Evolutionary conservation across 2,113 vertebrate species (phyloP), one percentile per base, ranked within the genome.

Genomic region (Gadus chalcogrammus): DNA sequence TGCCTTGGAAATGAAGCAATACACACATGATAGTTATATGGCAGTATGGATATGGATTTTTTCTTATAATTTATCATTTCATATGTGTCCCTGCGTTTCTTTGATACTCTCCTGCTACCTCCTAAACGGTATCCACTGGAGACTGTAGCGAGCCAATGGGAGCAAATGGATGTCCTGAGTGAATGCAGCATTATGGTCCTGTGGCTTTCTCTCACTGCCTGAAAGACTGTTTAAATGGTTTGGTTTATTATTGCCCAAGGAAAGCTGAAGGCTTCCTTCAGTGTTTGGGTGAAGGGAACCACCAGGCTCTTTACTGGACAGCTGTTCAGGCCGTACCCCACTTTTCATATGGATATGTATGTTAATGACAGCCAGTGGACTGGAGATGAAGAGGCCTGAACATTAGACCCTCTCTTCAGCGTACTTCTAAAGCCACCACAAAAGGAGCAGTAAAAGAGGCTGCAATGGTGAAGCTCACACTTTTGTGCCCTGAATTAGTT

Each of bases 301-400:
- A 91, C 91, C 93, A 91, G 31, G 92, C 93, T 95, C 94, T 93
- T 95, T 96, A 95, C 94, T 92, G 94, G 96, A 98, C 97, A 98
- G 97, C 97, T 99, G 97, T 98, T 97, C 91, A 91, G 93, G 95
- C 96, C 94, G 96, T 95, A 94, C 91, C 92, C 94, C 93, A 98
- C 97, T 98, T 99, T 99, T 99, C 96, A 98, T 99, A 99, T 99
- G 97, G 96, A 99, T 99, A 99, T 99, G 95, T 98, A 99, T 99
- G 97, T 95, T 98, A 99, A 99, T 98, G 94, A 93, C 93, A 95
- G 94, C 94, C 96, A 96, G 96, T 98, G 96, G 96, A 98, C 93
- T 98, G 96, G 94, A 94, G 94, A 94, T 97, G 96, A 96, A 97
- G 95, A 96, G 95, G 93, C 95, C 93, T 93, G 93, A 96, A 94